Base-by-base conservation (phyloP, 2,113 vertebrate genomes). In the Rhinichthys klamathensis region DNA sequence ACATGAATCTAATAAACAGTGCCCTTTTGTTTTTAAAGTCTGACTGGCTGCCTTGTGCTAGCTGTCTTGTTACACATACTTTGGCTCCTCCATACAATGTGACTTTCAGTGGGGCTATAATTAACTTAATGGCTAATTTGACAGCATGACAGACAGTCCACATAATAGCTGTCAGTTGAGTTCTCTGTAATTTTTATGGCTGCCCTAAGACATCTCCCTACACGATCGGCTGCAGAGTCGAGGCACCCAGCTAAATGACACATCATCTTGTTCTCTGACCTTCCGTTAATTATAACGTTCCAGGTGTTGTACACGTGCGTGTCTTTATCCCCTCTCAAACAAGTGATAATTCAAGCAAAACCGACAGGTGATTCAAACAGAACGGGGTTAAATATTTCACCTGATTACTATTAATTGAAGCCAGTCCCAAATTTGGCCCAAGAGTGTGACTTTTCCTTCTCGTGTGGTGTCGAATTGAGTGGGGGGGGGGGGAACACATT, bases 1-100 rank as follows among this genome's bases (percentile, higher is more conserved):
- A 91, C 82, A 77, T 90, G 92, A 93, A 90, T 88, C 83, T 74
- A 90, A 92, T 92, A 92, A 91, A 89, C 35, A 61, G 18, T 82
- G 86, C 85, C 84, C 87, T 85, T 87, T 81, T 82, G 81, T 87
- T 88, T 91, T 82, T 73, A 74, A 88, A 90, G 87, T 88, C 92
- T 90, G 89, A 88, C 84, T 83, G 89, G 65, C 85, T 83, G 89
- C 72, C 73, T 91, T 85, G 86, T 86, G 90, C 77, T 86, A 56
- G 88, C 91, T 88, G 90, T 91, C 90, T 92, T 86, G 86, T 92
- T 86, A 67, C 84, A 87, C 63, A 72, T 49, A 74, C 30, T 85
- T 69, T 44, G 56, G 84, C 82, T 84, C 58, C 27, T 83, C 44
- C 2, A 83, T 58, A 84, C 82, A 85, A 84, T 84, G 87, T 88